Evolutionary conservation across 2,113 vertebrate species (phyloP).

Genomic region (Sula dactylatra): DNA sequence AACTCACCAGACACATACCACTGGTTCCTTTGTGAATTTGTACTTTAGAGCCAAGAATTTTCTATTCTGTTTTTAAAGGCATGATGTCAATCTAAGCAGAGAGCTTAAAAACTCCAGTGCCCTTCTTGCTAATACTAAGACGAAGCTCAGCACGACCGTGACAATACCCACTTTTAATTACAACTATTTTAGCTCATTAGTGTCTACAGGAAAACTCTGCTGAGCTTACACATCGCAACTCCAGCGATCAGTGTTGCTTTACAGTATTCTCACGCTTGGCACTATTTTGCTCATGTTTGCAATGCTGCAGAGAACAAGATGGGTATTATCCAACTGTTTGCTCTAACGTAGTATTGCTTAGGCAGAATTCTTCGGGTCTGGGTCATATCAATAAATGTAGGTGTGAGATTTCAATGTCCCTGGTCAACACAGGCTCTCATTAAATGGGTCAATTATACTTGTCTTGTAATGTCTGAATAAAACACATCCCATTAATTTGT

Average conservation of each 20-base stretch:
- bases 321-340: neutral
- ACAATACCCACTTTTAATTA: neutral
- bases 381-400: fast-evolving
- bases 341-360: neutral
- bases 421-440: neutral
- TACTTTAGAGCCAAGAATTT: neutral
- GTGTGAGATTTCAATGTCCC: neutral
- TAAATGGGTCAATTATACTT: neutral
- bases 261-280: neutral
- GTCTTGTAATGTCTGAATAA: neutral
- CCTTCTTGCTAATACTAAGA: neutral
- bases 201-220: neutral
- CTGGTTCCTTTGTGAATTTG: neutral
- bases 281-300: neutral
- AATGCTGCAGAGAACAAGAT: neutral
- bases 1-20: neutral
- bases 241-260: neutral
- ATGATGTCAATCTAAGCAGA: neutral
- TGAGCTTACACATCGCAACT: neutral
- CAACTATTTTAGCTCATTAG: neutral
- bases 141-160: neutral
- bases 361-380: neutral
- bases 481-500: neutral
- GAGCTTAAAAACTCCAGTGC: neutral
- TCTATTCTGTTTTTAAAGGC: neutral